Percentiles rank a stretch among this genome's conserved stretches.
Conservation (phyloP, 2,888 invertebrate species). For the Odontothrips loti region DNA sequence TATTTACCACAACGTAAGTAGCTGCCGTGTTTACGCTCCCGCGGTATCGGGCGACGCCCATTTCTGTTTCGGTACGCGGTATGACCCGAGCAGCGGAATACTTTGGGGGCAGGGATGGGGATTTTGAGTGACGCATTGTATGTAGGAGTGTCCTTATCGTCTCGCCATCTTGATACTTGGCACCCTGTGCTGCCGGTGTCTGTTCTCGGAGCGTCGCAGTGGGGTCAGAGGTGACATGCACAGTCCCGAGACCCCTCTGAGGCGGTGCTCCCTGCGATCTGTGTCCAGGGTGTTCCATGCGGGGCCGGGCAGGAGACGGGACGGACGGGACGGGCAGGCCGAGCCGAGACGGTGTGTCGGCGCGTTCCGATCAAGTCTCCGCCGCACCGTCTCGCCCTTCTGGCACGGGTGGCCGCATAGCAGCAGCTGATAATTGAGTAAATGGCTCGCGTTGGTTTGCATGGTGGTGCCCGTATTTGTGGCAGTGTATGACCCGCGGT, state of each 20-base stretch:
- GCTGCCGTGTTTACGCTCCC: not conserved
- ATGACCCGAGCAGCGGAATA: not conserved
- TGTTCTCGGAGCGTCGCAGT: not conserved
- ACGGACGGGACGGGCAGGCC: not conserved
- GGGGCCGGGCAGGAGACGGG: not conserved
- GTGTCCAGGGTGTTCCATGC: not conserved
- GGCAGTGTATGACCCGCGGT: too few relatives aligned
- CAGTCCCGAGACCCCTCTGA: not conserved
- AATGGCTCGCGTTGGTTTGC: too few relatives aligned
- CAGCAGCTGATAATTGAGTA: too few relatives aligned
- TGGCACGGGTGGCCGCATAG: too few relatives aligned
- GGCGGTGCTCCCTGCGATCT: not conserved
- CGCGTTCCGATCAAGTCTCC: not conserved
- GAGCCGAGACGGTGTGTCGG: not conserved
- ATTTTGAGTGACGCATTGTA: constrained; percentile 7
- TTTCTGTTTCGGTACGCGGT: not conserved
- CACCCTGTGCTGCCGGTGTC: not conserved
- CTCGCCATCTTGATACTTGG: not conserved
- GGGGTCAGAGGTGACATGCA: not conserved
- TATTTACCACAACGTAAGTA: not conserved
- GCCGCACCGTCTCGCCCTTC: too few relatives aligned
- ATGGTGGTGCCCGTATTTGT: too few relatives aligned
- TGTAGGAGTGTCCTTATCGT: constrained; percentile 2
- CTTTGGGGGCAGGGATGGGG: not conserved
- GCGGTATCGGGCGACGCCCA: not conserved